These are phyloP conservation scores for rat (Rattus norvegicus) DNA, from an alignment of 2,113 vertebrate species.

Conservation along the genomic window GRCr8 NC_086035.1:36209501-36210000, in stretches of 20 bases:
- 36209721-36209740: conserved; percentile 40
- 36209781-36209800: neutral
- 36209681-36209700: neutral
- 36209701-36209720: neutral
- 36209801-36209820: neutral
- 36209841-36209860: neutral
- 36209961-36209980: neutral
- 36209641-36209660: neutral
- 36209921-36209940: conserved; percentile 53
- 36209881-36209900: neutral
- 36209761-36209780: neutral
- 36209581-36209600: no score
- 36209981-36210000: neutral
- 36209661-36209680: neutral
- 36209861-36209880: no score
- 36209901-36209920: conserved; percentile 21
- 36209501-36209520: no score
- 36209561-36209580: neutral
- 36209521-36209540: conserved; percentile 69
- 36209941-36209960: neutral
- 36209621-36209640: no score
- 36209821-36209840: neutral
- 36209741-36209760: conserved; percentile 29
- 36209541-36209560: conserved; percentile 68
- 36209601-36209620: no score